Evolutionary conservation across 1,140 invertebrate genomes (phyloP).

Genomic region (Glossosoma conforme): DNA sequence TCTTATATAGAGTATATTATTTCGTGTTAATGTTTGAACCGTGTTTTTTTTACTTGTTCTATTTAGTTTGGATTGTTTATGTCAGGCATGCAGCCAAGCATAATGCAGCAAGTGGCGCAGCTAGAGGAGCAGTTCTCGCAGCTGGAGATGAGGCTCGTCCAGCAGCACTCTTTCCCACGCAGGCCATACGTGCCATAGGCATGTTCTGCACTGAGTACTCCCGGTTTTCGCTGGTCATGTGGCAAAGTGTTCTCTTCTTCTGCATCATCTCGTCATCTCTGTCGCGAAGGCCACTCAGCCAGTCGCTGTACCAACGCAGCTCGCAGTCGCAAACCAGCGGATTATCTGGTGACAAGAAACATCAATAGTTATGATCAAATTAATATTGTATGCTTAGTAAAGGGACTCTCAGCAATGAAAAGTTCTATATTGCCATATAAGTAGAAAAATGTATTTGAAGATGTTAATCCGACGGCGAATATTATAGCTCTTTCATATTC

Average conservation of each 20-base stretch:
- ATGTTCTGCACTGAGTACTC: slow-evolving; percentile 77
- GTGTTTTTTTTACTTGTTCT: neutral
- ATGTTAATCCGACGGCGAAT: no score
- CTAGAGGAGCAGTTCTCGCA: neutral
- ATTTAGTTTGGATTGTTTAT: neutral
- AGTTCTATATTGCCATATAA: no score
- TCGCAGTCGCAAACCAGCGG: slow-evolving; percentile 83
- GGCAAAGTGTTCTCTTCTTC: slow-evolving; percentile 76
- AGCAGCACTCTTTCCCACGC: slow-evolving; percentile 59
- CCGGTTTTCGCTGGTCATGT: slow-evolving; percentile 65
- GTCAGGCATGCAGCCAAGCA: slow-evolving; percentile 16
- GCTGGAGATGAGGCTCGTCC: slow-evolving; percentile 30
- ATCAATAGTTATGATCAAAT: no score
- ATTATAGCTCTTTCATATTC: no score
- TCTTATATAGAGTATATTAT: neutral
- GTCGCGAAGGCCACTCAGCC: slow-evolving; percentile 68
- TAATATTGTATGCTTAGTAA: no score
- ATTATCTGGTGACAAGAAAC: slow-evolving; percentile 67
- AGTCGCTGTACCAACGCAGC: slow-evolving; percentile 77
- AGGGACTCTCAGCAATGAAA: no score
- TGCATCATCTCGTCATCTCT: slow-evolving; percentile 81
- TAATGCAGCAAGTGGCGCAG: neutral
- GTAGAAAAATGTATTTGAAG: no score
- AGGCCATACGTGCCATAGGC: slow-evolving; percentile 75
- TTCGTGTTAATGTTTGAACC: neutral